Conservation (phyloP, 2,797 vertebrate genomes). For the Ctenopoma kingsleyae region DNA sequence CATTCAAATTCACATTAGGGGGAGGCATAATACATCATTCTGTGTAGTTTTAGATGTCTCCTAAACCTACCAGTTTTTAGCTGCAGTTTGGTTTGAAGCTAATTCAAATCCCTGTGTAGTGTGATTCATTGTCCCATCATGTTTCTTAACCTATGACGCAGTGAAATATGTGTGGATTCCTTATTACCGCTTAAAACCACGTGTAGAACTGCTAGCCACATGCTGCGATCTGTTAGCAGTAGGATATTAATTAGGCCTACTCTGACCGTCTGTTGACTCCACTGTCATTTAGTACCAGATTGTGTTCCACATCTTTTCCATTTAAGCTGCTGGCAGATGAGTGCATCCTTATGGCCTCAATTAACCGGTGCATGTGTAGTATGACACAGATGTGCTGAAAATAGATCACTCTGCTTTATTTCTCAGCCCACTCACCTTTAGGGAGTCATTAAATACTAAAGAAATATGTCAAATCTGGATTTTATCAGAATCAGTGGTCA, state of each 20-base stretch:
- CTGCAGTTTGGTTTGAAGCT: neutral
- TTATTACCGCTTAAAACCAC: slow-evolving; percentile 37
- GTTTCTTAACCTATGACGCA: slow-evolving; percentile 4
- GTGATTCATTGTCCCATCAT: neutral
- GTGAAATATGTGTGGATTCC: slow-evolving; percentile 28
- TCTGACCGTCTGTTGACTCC: slow-evolving; percentile 66
- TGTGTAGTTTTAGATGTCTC: neutral
- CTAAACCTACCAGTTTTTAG: neutral
- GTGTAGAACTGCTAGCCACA: slow-evolving; percentile 62
- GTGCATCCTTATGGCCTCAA: slow-evolving; percentile 66
- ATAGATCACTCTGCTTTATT: slow-evolving; percentile 47
- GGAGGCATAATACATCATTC: neutral
- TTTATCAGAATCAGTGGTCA: neutral
- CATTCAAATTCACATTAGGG: slow-evolving; percentile 19
- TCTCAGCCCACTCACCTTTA: slow-evolving; percentile 30
- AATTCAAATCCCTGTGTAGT: neutral
- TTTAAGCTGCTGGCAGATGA: slow-evolving; percentile 71
- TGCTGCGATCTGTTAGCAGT: slow-evolving; percentile 72
- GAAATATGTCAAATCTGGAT: slow-evolving; percentile 18
- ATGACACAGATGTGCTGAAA: slow-evolving; percentile 57
- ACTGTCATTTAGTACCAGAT: slow-evolving; percentile 71
- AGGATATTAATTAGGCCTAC: slow-evolving; percentile 75
- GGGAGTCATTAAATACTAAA: slow-evolving; percentile 25
- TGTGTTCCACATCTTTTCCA: slow-evolving; percentile 69
- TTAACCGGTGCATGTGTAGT: slow-evolving; percentile 49